Conservation (phyloP, 2,888 invertebrate genomes). For the Nomada hirtipes region DNA sequence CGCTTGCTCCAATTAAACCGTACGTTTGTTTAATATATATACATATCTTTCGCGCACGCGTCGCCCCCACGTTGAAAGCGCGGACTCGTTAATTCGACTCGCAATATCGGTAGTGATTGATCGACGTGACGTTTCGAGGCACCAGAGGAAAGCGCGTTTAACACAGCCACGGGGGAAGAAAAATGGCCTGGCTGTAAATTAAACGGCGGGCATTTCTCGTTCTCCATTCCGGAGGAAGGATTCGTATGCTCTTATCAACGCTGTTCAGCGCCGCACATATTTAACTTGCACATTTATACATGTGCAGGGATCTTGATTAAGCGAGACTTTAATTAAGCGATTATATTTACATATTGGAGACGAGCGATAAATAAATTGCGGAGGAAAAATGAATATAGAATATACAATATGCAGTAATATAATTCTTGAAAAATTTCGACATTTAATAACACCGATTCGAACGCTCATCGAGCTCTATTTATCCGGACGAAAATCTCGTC, state of each 20-base stretch:
- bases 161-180: not conserved
- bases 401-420: no score
- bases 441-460: constrained; percentile 45
- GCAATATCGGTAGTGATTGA: constrained; percentile 31
- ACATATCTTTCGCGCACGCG: not conserved
- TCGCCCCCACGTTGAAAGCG: constrained; percentile 1
- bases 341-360: not conserved
- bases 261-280: constrained; percentile 9
- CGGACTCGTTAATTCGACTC: not conserved
- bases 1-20: constrained; percentile 43
- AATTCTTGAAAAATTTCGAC: no score
- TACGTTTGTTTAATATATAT: constrained; percentile 32
- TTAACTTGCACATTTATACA: not conserved
- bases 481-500: constrained; percentile 51
- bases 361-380: not conserved
- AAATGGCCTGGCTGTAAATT: constrained; percentile 5
- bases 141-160: not conserved
- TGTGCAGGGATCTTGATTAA: not conserved
- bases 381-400: not conserved
- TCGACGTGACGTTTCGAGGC: constrained; percentile 8
- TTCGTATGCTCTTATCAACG: not conserved
- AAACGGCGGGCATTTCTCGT: not conserved
- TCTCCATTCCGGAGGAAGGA: constrained; percentile 1
- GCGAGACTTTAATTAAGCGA: not conserved
- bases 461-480: constrained; percentile 54